These are phyloP conservation scores for Maniola jurtina DNA, from an alignment of 1,140 invertebrate species.

Conservation along the genomic window DNA sequence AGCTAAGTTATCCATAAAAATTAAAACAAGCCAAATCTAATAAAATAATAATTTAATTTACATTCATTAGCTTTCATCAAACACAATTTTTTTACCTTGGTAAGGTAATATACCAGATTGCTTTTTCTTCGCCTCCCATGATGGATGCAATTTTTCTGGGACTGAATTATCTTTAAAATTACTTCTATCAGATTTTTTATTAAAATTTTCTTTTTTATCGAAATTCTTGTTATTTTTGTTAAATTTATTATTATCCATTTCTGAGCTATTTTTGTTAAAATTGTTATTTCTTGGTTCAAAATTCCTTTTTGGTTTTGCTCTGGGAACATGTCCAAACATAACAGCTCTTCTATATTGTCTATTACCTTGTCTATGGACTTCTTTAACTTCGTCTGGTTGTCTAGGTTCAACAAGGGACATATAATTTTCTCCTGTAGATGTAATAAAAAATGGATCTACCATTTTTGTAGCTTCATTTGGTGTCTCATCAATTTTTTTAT, in stretches of 20 bases:
- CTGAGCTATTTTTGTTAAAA: conserved; percentile 32
- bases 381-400: conserved; percentile 67
- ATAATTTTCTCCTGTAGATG: conserved; percentile 79
- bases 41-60: conserved; percentile 3
- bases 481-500: conserved; percentile 49
- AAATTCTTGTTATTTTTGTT: conserved; percentile 30
- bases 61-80: conserved; percentile 54
- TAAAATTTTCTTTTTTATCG: conserved; percentile 15
- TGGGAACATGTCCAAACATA: conserved; percentile 69
- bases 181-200: conserved; percentile 28
- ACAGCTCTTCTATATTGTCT: conserved; percentile 66
- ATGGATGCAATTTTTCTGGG: conserved; percentile 79
- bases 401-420: conserved; percentile 77
- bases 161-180: conserved; percentile 32
- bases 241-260: conserved; percentile 32
- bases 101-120: conserved; percentile 69
- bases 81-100: conserved; percentile 74
- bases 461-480: conserved; percentile 45
- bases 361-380: conserved; percentile 65
- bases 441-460: conserved; percentile 81
- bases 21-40: no score
- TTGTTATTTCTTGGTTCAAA: conserved; percentile 34
- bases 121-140: conserved; percentile 81
- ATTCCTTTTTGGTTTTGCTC: conserved; percentile 49
- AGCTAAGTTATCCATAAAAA: no score